Evolutionary conservation across 2,113 vertebrate species (phyloP).

Genomic region (Gorsachius goisagi): DNA sequence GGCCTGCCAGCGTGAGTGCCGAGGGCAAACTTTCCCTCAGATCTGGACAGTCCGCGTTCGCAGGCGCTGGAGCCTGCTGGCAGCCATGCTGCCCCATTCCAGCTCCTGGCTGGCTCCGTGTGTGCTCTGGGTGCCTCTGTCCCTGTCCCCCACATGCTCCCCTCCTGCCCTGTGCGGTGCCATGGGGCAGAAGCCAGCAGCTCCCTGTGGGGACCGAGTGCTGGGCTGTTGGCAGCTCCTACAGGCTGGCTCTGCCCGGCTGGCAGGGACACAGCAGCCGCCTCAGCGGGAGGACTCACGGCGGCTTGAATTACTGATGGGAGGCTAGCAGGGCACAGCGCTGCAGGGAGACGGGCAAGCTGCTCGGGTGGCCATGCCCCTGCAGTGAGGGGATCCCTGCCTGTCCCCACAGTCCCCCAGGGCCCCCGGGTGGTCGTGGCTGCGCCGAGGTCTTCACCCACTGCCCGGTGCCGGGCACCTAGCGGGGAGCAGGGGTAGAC

Average conservation of each 20-base stretch:
- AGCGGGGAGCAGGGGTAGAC: not conserved
- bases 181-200: not conserved
- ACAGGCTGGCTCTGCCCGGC: not conserved
- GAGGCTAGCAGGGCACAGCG: not conserved
- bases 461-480: not conserved
- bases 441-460: not conserved
- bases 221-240: not conserved
- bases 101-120: fast-evolving
- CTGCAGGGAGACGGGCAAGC: not conserved
- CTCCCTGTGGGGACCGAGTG: fast-evolving
- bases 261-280: fast-evolving
- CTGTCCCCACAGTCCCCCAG: not conserved
- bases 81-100: not conserved
- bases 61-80: not conserved
- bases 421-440: not conserved
- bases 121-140: not conserved
- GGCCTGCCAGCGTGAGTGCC: not conserved
- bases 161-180: fast-evolving
- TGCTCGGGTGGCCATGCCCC: not conserved
- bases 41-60: fast-evolving
- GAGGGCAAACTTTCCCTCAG: not conserved
- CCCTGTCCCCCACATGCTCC: not conserved
- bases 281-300: fast-evolving
- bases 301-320: not conserved
- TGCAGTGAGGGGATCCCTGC: not conserved